These are phyloP conservation scores for Gnatocerus cornutus DNA, from an alignment of 2,888 invertebrate genomes.

Conservation along the genomic window DNA sequence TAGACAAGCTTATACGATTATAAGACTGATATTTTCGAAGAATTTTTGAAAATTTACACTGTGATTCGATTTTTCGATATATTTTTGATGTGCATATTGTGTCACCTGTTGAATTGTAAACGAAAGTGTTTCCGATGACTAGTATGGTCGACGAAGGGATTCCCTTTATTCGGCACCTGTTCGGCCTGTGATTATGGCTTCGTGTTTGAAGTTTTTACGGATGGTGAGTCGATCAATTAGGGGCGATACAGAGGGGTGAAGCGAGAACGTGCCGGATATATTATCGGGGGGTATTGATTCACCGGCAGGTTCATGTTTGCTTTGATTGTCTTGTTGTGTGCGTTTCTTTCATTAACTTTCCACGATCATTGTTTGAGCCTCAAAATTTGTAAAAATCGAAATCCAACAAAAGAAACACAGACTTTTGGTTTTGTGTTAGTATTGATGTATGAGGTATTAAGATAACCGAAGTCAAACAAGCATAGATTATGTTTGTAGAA, in stretches of 20 bases:
- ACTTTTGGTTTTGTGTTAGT: too few relatives aligned
- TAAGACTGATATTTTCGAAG: conserved; percentile 1
- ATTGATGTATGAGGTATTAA: too few relatives aligned
- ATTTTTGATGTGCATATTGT: conserved; percentile 26
- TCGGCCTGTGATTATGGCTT: conserved; percentile 62
- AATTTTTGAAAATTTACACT: conserved; percentile 19
- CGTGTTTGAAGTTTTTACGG: conserved; percentile 69
- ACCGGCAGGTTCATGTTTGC: conserved; percentile 14
- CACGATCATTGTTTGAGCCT: neutral
- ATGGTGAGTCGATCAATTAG: conserved; percentile 66
- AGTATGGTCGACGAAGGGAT: conserved; percentile 42
- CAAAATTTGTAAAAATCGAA: too few relatives aligned
- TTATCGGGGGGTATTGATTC: conserved; percentile 22
- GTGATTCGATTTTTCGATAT: conserved; percentile 7
- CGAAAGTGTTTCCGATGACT: conserved; percentile 19
- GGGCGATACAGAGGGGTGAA: conserved; percentile 9
- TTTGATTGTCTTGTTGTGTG: conserved; percentile 8
- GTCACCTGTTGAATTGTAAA: conserved; percentile 41
- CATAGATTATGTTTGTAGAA: too few relatives aligned
- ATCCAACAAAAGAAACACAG: too few relatives aligned
- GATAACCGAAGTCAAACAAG: too few relatives aligned
- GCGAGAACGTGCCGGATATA: conserved; percentile 17
- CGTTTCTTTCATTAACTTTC: neutral
- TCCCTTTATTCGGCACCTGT: conserved; percentile 49
- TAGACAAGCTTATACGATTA: conserved; percentile 2